Evolutionary conservation across 2,797 vertebrate genomes (phyloP).

Genomic region (Thamnophis elegans): DNA sequence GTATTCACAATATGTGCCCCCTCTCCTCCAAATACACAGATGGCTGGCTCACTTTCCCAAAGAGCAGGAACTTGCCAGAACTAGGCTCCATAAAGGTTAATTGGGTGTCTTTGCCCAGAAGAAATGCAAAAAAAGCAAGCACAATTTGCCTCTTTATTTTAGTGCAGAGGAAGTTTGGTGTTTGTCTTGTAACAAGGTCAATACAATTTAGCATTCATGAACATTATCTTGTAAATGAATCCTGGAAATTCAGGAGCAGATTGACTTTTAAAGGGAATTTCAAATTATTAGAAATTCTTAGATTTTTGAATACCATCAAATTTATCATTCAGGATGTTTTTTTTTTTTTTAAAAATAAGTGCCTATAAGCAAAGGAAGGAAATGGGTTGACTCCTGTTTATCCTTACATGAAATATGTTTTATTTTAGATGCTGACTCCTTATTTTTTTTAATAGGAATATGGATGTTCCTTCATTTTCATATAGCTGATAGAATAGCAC

Average conservation of each 20-base stretch:
- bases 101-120: constrained; percentile 68
- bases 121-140: constrained; percentile 66
- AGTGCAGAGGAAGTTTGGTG: constrained; percentile 57
- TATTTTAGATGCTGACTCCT: background rate
- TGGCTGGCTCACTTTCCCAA: constrained; percentile 66
- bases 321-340: constrained; percentile 61
- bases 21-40: constrained; percentile 11
- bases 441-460: background rate
- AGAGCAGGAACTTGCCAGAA: constrained; percentile 64
- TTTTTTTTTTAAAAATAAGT: constrained; percentile 51
- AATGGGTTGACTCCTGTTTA: background rate
- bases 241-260: constrained; percentile 15
- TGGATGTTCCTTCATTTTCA: background rate
- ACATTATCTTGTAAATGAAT: constrained; percentile 53
- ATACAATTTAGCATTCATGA: constrained; percentile 63
- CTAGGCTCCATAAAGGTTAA: constrained; percentile 62
- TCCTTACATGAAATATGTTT: background rate
- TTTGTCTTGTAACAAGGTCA: constrained; percentile 63
- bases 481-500: constrained; percentile 31
- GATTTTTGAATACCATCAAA: constrained; percentile 61
- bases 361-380: constrained; percentile 48
- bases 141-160: constrained; percentile 62
- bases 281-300: constrained; percentile 48
- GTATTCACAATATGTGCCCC: background rate
- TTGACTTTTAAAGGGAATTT: constrained; percentile 36